Base-by-base conservation (phyloP, 2,888 invertebrate species). In the Cinara cedri region DNA sequence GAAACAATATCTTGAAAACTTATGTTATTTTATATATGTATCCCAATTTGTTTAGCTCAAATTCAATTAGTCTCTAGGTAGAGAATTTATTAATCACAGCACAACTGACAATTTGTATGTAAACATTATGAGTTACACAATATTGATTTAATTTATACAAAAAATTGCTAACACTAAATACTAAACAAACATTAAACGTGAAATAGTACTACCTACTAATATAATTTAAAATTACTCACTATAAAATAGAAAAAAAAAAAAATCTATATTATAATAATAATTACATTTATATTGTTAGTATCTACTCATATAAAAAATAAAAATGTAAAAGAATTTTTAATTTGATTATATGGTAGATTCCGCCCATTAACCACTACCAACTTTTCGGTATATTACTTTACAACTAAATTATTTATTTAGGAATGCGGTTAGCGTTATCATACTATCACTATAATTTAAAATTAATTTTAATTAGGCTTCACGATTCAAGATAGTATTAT, bases 271-370 rank as follows among this genome's bases (percentile, higher is more conserved):
- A 34, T 42, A 51, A 34, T 51, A 62, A 49, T 62, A 14, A 46
- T 57, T 68, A 68, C 42, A 62, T 49, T 44, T 72, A 72, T 72
- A 62, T 49, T 62, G 60, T 60, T 72, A 51, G 51, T 74, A 72
- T 72, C 62, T 63, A 49, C 42, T 71, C 6, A 16, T n/a, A 26
- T 14, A 42, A 24, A 63, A 66, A 49, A 54, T 46, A 49, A 54
- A 57, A 46, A 51, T 66, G 26, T 34, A 49, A 42, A 57, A 65
- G 21, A 57, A 76, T 55, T 71, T 68, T 24, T 70, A 70, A 70
- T 78, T 62, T 78, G 78, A 78, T 78, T 78, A 78, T 78, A 70
- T 62, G 60, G 70, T 49, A 60, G 60, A 42, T 78, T 78, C 78
- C 78, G 68, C 78, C 78, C 78, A 78, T 70, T 10, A 21, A 78